Evolutionary conservation across 1,140 invertebrate species (phyloP), one percentile per base, ranked within the genome.

Genomic region (Drosophila jambulina): DNA sequence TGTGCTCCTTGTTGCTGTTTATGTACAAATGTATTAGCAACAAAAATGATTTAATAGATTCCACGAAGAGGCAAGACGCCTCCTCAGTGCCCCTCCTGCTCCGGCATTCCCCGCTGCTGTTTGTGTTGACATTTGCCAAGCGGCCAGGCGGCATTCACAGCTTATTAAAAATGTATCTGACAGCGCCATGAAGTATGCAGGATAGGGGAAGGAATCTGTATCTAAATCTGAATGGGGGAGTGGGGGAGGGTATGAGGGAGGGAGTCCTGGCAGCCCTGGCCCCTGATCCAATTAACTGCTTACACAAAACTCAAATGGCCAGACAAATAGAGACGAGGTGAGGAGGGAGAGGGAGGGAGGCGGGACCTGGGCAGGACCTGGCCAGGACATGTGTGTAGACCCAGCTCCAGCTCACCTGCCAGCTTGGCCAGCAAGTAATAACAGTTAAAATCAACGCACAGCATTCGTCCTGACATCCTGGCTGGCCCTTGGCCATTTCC

Each of bases 211-310:
- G 51, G 54, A 45, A 40, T 53, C 59, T 21, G 21, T 2, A 3
- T 12, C 43, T 45, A 21, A 45, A 45, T 21, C 40, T 43, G n/a
- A 43, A 43, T 19, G 19, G 23, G 23, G n/a, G n/a, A n/a, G n/a
- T n/a, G n/a, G n/a, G n/a, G n/a, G n/a, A n/a, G 19, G 23, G 23
- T 2, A 9, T 4, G 46, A 12, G 48, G 48, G 19, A 36, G n/a
- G 45, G n/a, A 8, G 43, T 36, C 10, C 27, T 23, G n/a, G 1
- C 21, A 23, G 43, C 15, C 63, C 75, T 46, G 48, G 82, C 68
- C 67, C 68, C 88, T 91, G 88, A 91, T 91, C 88, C 88, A 91
- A 91, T 91, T 91, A 91, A 87, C 83, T 91, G 88, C 88, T 91
- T 85, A 85, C 81, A 91, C 75, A 88, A 85, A 91, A 91, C 75